Percentiles rank a stretch among this genome's conserved stretches.
Evolutionary conservation across 2,888 invertebrate genomes (phyloP).

Genomic region (Drosophila mettleri): DNA sequence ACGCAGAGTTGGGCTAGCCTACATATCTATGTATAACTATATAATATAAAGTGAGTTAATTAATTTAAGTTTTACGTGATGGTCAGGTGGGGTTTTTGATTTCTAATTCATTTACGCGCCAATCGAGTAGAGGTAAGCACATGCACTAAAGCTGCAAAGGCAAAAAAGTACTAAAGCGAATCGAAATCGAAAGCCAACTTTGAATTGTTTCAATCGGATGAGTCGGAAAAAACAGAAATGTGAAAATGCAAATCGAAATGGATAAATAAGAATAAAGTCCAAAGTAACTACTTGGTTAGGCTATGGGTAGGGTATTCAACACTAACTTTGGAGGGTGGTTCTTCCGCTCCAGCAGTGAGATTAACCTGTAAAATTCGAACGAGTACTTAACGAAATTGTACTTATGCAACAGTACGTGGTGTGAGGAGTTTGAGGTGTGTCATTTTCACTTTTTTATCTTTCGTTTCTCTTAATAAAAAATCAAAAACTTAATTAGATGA

Average conservation of each 20-base stretch:
- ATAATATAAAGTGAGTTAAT: conserved; percentile 15
- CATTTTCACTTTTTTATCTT: not conserved
- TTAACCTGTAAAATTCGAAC: conserved; percentile 84
- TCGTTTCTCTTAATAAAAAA: not conserved
- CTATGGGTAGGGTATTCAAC: conserved; percentile 63
- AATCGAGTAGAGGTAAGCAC: conserved; percentile 43
- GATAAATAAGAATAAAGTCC: conserved; percentile 19
- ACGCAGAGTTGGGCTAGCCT: conserved; percentile 14
- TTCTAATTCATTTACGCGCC: conserved; percentile 34
- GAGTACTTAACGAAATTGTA: conserved; percentile 52
- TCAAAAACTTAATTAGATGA: conserved; percentile 22
- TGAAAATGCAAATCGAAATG: not conserved
- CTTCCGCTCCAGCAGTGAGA: conserved; percentile 85
- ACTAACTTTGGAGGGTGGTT: conserved; percentile 85
- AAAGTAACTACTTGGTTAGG: conserved; percentile 11
- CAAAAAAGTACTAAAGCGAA: conserved; percentile 29
- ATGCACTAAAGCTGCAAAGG: conserved; percentile 43
- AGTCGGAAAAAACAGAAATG: not conserved
- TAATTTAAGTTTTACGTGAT: conserved; percentile 33
- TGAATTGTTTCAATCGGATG: conserved; percentile 6
- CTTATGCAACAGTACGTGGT: conserved; percentile 25
- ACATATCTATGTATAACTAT: not conserved
- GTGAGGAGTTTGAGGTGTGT: conserved; percentile 19
- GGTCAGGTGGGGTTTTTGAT: conserved; percentile 1
- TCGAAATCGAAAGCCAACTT: conserved; percentile 37